Base-by-base conservation (phyloP, 2,113 vertebrate genomes). In the Callithrix jacchus region DNA sequence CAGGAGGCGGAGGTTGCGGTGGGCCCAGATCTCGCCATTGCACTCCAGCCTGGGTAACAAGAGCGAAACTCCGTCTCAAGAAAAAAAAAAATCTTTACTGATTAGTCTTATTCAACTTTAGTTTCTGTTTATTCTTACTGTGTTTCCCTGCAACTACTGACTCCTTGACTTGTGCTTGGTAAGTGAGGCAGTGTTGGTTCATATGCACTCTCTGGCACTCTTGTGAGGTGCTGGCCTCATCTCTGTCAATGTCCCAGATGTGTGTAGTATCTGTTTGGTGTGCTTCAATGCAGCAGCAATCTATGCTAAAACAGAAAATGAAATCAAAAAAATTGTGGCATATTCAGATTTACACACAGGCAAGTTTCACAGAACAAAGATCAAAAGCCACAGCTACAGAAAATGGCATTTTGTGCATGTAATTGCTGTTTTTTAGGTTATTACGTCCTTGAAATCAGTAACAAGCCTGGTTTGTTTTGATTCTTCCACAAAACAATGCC, bases 91-190 rank as follows among this genome's bases (percentile, higher is more conserved):
- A 37, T 18, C 1, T 66, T 45, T 74, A n/a, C 68, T 92, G 14
- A 68, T 80, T 74, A 42, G 7, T 68, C 12, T 73, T 58, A 66
- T 45, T 93, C 79, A 93, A 61, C 6, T 52, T 90, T 93, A 30
- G 58, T 87, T 91, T 25, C 27, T 77, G 37, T 95, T 88, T 89
- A 52, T 74, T 52, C 20, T 94, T 96, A 35, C 27, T 89, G 45
- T 93, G n/a, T 35, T 40, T 85, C 88, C 20, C 37, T 64, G 61
- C 18, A 84, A 42, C 79, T 89, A 45, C 3, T 14, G 45, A 80
- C 18, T 87, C 13, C 40, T 16, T 90, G 30, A 66, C 25, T 87
- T 96, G 27, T 71, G 32, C 18, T 87, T 94, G 40, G 47, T 84
- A 45, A 30, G 20, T 74, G 77, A 91, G 40, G 30, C 35, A 23